These are phyloP conservation scores for Vandiemenella viatica DNA, from an alignment of 2,888 invertebrate genomes.

Conservation along the genomic window DNA sequence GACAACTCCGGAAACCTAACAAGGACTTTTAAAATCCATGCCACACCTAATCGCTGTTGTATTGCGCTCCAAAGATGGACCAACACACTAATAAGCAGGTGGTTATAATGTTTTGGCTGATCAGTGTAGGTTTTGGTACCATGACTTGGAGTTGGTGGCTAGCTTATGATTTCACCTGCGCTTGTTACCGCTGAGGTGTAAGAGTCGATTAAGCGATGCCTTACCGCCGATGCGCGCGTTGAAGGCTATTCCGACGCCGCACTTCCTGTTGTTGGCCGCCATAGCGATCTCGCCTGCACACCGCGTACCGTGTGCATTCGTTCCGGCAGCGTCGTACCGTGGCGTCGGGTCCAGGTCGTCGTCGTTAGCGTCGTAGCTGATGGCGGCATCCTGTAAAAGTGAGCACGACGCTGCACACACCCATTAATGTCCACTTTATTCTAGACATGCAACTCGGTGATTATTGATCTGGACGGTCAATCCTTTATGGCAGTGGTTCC, in stretches of 20 bases:
- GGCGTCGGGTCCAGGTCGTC: slow-evolving; percentile 64
- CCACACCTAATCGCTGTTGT: too few species aligned
- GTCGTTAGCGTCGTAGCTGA: slow-evolving; percentile 75
- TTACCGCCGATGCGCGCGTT: slow-evolving; percentile 67
- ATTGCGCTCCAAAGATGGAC: too few species aligned
- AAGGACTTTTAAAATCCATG: too few species aligned
- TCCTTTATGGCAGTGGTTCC: too few species aligned
- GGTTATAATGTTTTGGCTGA: too few species aligned
- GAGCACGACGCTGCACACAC: too few species aligned
- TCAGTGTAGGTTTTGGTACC: too few species aligned
- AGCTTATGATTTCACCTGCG: neutral
- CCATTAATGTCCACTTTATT: too few species aligned
- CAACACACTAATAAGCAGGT: too few species aligned
- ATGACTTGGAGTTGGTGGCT: neutral
- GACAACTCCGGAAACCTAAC: too few species aligned
- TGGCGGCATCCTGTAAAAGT: slow-evolving; percentile 56
- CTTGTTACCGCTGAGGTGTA: neutral
- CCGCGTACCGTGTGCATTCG: slow-evolving; percentile 76
- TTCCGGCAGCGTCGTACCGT: slow-evolving; percentile 34
- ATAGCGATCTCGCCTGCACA: slow-evolving; percentile 85
- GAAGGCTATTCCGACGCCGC: slow-evolving; percentile 84
- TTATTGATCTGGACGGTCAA: too few species aligned
- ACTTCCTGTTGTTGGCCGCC: slow-evolving; percentile 73
- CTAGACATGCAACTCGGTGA: too few species aligned
- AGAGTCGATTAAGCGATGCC: neutral